Base-by-base conservation (phyloP, 2,888 invertebrate genomes). In the Cephus pygmeus region DNA sequence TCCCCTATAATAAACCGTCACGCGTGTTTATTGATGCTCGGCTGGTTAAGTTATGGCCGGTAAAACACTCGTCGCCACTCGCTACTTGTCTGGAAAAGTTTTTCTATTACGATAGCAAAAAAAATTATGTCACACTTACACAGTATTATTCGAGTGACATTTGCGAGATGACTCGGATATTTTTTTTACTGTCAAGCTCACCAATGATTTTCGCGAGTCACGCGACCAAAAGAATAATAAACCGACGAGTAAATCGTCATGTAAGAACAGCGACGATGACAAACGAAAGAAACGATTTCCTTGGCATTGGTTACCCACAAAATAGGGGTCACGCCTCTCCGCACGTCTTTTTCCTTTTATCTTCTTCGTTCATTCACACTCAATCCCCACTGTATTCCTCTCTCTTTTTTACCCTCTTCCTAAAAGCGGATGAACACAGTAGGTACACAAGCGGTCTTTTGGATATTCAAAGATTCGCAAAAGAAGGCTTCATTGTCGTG, bases 11-110 rank as follows among this genome's bases (percentile, higher is more conserved):
- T 75, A 35, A 79, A 77, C 77, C 78, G 76, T 73, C 73, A 76
- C 76, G 79, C 79, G 69, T 71, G 87, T 89, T 89, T 89, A 88
- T 88, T 88, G 87, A 86, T 83, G 81, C 80, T 83, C 81, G 79
- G 80, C 80, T 80, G 78, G 76, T 83, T 84, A 85, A 86, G 80
- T 87, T 85, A 85, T 83, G 79, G 80, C 75, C 84, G 81, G 36
- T 85, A 84, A 88, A 87, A 85, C 85, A 85, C 85, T 88, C 87
- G 84, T 87, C 84, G 83, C 81, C 81, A 79, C 82, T 78, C 82
- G 81, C 85, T 85, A 83, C 85, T 85, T 75, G 82, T 81, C 78
- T 34, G 71, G 2, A 56, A 56, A 56, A 23, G 56, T 56, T 56
- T 56, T 56, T 56, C 56, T 56, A 15, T 6, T 23, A 9, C 23